These are phyloP conservation scores for Enteromius viviparus DNA, from an alignment of 2,797 vertebrate species.

Conservation along the genomic window DNA sequence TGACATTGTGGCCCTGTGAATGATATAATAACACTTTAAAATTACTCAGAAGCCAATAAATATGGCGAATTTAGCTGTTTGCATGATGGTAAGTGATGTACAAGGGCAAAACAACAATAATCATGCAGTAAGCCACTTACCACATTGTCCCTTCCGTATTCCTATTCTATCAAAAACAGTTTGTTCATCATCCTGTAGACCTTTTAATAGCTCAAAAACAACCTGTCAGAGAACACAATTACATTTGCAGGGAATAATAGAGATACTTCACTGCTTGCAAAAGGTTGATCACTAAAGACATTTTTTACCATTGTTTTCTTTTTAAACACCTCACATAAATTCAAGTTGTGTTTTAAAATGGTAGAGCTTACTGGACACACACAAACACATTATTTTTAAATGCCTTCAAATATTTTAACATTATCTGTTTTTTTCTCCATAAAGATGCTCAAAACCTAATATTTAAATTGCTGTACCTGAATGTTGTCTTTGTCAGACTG, in stretches of 20 bases:
- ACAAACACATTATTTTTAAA: background rate
- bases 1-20: constrained; percentile 78
- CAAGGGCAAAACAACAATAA: background rate
- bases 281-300: background rate
- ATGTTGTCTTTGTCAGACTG: constrained; percentile 60
- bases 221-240: constrained; percentile 69
- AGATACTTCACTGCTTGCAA: background rate
- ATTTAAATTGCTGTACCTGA: constrained; percentile 72
- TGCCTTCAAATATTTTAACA: background rate
- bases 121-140: constrained; percentile 64
- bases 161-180: constrained; percentile 74
- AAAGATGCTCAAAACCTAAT: background rate
- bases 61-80: background rate
- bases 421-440: background rate
- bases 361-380: background rate
- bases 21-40: background rate
- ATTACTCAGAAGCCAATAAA: background rate
- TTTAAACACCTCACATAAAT: background rate
- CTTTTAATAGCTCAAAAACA: constrained; percentile 72
- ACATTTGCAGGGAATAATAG: background rate
- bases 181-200: constrained; percentile 66
- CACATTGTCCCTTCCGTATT: constrained; percentile 75
- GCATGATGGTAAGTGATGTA: background rate
- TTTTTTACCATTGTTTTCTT: background rate
- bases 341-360: background rate